phyloP scores from a whole-genome alignment of 2,888 invertebrate genomes.

The Epinotia ramella region DNA sequence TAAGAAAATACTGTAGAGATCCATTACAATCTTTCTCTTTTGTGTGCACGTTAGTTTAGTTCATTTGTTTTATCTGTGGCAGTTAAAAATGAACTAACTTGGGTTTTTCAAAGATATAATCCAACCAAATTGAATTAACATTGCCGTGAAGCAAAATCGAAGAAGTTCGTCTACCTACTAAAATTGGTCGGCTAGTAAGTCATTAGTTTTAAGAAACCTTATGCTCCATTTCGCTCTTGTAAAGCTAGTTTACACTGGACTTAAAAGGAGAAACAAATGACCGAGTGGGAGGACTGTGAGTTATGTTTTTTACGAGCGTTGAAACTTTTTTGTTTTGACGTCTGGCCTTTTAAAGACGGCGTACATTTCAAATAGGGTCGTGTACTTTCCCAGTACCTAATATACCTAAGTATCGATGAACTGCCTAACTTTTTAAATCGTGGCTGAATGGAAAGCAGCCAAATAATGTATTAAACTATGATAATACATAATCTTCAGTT shows the following conservation, averaged over 20 bases:
- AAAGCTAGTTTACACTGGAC: conserved; percentile 19
- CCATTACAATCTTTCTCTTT: too few relatives aligned
- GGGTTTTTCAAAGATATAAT: not conserved
- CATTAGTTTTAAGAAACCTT: not conserved
- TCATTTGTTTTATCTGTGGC: too few relatives aligned
- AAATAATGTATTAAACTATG: too few relatives aligned
- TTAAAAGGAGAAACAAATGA: conserved; percentile 38
- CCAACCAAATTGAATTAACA: not conserved
- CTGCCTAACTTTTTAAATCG: not conserved
- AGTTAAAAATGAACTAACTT: too few relatives aligned
- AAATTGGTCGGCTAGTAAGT: not conserved
- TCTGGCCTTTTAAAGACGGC: conserved; percentile 16
- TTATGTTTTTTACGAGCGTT: conserved; percentile 34
- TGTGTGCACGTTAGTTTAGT: too few relatives aligned
- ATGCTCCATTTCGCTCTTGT: conserved; percentile 21
- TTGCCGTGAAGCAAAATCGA: not conserved
- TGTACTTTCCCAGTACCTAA: not conserved
- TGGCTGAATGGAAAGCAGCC: too few relatives aligned
- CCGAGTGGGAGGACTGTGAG: conserved; percentile 24
- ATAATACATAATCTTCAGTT: too few relatives aligned
- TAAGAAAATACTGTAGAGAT: too few relatives aligned
- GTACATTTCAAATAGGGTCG: conserved; percentile 24
- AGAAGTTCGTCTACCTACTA: not conserved
- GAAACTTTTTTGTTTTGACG: conserved; percentile 25
- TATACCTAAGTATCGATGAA: not conserved